Evolutionary conservation across 2,888 invertebrate genomes (phyloP).

Genomic region (Ophioninae sp.): DNA sequence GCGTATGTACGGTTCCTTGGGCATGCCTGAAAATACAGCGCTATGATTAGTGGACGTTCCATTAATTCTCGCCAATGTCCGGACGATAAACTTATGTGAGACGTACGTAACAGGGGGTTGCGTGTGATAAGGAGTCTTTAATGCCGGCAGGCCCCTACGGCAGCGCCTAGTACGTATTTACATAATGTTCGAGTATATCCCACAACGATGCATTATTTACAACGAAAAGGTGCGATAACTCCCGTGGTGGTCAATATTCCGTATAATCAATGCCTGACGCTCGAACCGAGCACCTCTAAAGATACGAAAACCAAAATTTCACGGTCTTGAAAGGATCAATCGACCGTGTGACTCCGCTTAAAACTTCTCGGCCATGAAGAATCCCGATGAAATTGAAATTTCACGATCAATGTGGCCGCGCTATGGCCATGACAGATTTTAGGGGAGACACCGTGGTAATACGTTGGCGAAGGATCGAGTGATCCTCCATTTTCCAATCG

Average conservation of each 20-base stretch:
- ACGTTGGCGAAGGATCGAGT: not conserved
- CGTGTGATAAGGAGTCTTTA: conserved; percentile 56
- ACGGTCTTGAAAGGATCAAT: conserved; percentile 21
- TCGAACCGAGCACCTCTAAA: not conserved
- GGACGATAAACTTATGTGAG: conserved; percentile 45
- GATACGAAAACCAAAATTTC: conserved; percentile 25
- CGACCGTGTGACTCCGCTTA: conserved; percentile 44
- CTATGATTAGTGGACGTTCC: conserved; percentile 31
- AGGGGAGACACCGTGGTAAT: not conserved
- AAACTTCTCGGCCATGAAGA: conserved; percentile 47
- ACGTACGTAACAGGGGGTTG: conserved; percentile 28
- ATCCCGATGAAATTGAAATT: conserved; percentile 57
- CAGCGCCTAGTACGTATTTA: conserved; percentile 44
- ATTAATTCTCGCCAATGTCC: conserved; percentile 45
- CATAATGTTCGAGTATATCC: conserved; percentile 40
- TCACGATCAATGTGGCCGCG: conserved; percentile 51
- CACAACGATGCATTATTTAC: conserved; percentile 44
- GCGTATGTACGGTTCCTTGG: not conserved
- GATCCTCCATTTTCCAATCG: not conserved
- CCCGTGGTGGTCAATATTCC: conserved; percentile 33
- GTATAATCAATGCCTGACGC: conserved; percentile 3
- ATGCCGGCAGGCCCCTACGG: conserved; percentile 35
- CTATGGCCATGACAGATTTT: conserved; percentile 47
- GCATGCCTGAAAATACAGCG: conserved; percentile 22
- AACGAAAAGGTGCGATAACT: conserved; percentile 46